Conservation (phyloP, 2,888 invertebrate genomes). For the Sphaeridia pumilis region DNA sequence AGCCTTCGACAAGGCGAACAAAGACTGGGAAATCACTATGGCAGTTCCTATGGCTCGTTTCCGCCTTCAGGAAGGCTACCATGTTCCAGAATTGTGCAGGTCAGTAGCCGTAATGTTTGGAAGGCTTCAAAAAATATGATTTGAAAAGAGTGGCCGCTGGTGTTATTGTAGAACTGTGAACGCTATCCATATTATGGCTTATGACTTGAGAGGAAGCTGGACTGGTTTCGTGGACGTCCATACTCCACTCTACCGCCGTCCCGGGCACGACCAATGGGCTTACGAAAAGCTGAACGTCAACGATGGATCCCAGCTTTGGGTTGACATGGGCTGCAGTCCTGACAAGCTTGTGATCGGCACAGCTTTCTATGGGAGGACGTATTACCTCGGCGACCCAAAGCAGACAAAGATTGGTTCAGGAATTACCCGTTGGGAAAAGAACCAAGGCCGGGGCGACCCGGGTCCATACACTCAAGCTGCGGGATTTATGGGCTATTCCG, state of each 20-base stretch:
- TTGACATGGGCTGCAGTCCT: conserved; percentile 73
- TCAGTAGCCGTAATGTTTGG: conserved; percentile 42
- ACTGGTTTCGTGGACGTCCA: conserved; percentile 70
- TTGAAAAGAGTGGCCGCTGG: neutral
- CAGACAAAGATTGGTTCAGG: conserved; percentile 68
- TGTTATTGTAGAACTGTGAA: conserved; percentile 20
- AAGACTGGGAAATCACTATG: conserved; percentile 78
- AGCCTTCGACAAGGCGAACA: conserved; percentile 61
- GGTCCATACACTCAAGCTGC: conserved; percentile 76
- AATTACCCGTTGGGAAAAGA: conserved; percentile 62
- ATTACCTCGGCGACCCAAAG: conserved; percentile 67
- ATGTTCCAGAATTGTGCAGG: conserved; percentile 79
- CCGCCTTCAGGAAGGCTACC: conserved; percentile 75
- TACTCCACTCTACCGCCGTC: conserved; percentile 71
- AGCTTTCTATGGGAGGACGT: conserved; percentile 79
- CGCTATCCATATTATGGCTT: conserved; percentile 34
- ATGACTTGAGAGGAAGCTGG: conserved; percentile 33
- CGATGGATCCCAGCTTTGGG: conserved; percentile 77
- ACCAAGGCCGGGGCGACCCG: conserved; percentile 68
- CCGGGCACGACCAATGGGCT: conserved; percentile 70
- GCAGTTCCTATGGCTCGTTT: conserved; percentile 72
- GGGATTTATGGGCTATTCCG: conserved; percentile 76
- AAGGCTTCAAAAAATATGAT: conserved; percentile 1
- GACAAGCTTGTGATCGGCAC: conserved; percentile 78
- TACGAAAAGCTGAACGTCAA: conserved; percentile 82